Evolutionary conservation across 92 coral and sea anemone species (phyloP).

Genomic region (Pocillopora grandis): DNA sequence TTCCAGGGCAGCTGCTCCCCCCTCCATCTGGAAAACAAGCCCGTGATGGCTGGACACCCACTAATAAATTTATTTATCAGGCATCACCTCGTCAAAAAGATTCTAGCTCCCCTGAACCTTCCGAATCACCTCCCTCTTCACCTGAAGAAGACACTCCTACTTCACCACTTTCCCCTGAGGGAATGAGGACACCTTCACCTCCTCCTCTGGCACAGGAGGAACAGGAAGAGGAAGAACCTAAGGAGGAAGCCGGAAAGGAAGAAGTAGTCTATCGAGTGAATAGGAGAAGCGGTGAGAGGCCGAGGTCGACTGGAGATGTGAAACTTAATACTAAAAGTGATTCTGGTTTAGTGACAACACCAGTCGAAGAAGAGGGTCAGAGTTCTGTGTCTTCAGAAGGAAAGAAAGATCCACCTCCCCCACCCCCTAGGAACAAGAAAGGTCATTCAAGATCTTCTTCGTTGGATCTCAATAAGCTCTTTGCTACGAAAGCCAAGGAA

Average conservation of each 20-base stretch:
- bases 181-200: constrained; percentile 25
- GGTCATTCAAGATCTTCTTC: constrained; percentile 99
- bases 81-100: constrained; percentile 38
- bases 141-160: constrained; percentile 61
- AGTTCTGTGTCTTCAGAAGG: constrained; percentile 70
- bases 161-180: constrained; percentile 49
- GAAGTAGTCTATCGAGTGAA: constrained; percentile 41
- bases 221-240: constrained; percentile 5
- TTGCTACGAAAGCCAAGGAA: constrained; percentile 86
- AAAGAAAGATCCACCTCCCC: constrained; percentile 90
- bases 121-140: constrained; percentile 58
- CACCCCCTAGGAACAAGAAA: constrained; percentile 85
- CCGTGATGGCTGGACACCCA: constrained; percentile 73
- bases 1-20: constrained; percentile 82
- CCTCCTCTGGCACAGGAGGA: constrained; percentile 35
- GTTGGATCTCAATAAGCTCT: constrained; percentile 89
- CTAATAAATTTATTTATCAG: constrained; percentile 28
- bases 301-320: constrained; percentile 80
- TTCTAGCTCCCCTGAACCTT: constrained; percentile 8
- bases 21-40: constrained; percentile 85
- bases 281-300: constrained; percentile 68
- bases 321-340: constrained; percentile 60
- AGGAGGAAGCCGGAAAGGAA: constrained; percentile 24
- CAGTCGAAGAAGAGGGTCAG: constrained; percentile 56
- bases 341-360: constrained; percentile 54